Base-by-base conservation (phyloP, 1,140 invertebrate genomes). In the Parasteatoda tepidariorum region DNA sequence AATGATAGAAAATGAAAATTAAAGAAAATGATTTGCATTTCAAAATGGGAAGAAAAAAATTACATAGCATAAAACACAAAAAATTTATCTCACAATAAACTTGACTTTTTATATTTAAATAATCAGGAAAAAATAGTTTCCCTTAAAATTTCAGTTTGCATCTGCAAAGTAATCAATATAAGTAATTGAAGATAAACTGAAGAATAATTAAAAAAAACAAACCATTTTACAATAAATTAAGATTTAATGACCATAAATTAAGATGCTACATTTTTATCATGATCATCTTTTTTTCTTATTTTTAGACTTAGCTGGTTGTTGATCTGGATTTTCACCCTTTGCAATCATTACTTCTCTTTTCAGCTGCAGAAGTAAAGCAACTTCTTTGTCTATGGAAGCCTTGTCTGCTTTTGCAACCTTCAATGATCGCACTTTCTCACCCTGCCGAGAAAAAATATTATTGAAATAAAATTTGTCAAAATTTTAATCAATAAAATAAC, bases 371-470 rank as follows among this genome's bases (percentile, higher is more conserved):
- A 96, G 89, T 59, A 91, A 91, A 38, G 91, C 89, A 0, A 96
- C 93, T 88, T 94, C 93, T 7, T 92, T 92, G 87, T 94, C 92
- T 91, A 94, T 93, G 1, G 92, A 89, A 11, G 90, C 85, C 86
- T 95, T 95, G 3, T 41, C 62, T 79, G 92, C 92, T 76, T 92
- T 93, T 26, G 91, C 92, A 0, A 91, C 88, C 89, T 96, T 96
- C 2, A 96, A 83, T 67, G 92, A 88, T 84, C 94, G 90, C 0
- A 96, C 94, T 87, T 92, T 90, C 15, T 92, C 90, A 13, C 92
- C 95, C 92, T 96, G 88, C 67, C 89, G 85, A 70, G 85, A 67
- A 62, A 30, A 18, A 70, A 61, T 7, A n/a, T 3, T 33, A 66
- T 15, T 59, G 2, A 31, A 70, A 70, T 70, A 54, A 2, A 22